Conservation (phyloP, 2,888 invertebrate genomes). For the Pharmacophagus antenor region DNA sequence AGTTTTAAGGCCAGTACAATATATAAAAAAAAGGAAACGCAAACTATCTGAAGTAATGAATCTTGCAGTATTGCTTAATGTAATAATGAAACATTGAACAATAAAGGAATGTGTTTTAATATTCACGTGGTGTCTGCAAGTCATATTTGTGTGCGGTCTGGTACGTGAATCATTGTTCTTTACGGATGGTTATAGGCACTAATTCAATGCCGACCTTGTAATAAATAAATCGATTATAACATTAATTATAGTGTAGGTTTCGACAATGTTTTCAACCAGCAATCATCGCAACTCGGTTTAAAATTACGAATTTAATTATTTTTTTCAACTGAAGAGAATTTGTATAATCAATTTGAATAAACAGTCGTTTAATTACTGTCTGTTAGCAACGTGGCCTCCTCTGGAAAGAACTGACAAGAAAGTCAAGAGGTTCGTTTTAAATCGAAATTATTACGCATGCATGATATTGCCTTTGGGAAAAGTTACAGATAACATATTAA, state of each 20-base stretch:
- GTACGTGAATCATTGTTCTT: conserved; percentile 22
- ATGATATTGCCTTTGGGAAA: too few relatives aligned
- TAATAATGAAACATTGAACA: conserved; percentile 27
- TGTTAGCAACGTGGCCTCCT: too few relatives aligned
- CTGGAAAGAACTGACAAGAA: too few relatives aligned
- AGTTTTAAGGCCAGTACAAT: too few relatives aligned
- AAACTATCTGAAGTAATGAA: neutral
- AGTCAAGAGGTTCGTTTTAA: too few relatives aligned
- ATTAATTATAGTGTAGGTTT: conserved; percentile 11
- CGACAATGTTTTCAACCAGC: neutral
- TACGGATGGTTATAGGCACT: conserved; percentile 6
- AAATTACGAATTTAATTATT: neutral
- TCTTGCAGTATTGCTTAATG: conserved; percentile 13
- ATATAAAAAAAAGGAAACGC: conserved; percentile 1
- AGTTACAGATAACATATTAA: too few relatives aligned
- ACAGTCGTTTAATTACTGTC: too few relatives aligned
- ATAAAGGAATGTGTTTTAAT: conserved; percentile 32
- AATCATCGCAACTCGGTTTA: too few relatives aligned
- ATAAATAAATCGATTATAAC: conserved; percentile 35
- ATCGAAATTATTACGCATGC: too few relatives aligned
- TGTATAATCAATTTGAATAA: too few relatives aligned
- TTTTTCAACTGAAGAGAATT: too few relatives aligned
- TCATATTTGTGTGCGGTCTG: conserved; percentile 14
- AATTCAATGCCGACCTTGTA: conserved; percentile 31
- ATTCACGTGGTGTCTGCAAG: conserved; percentile 33